phyloP scores from a whole-genome alignment of 2,888 invertebrate species.

The Cetonia aurata region DNA sequence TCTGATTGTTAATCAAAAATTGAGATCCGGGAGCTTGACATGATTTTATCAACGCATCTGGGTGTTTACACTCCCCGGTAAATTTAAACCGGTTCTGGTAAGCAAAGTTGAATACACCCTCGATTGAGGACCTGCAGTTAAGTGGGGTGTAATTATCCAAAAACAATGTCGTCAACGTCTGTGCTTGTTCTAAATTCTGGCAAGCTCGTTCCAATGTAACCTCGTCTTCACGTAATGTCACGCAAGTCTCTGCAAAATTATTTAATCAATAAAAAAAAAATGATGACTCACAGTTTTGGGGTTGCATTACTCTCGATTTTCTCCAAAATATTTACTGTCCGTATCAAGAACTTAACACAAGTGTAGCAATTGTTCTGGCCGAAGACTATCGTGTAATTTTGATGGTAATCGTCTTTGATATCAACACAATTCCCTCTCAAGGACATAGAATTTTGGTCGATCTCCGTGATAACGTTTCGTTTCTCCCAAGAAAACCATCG shows the following conservation, averaged over 20 bases:
- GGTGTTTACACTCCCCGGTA: constrained; percentile 91
- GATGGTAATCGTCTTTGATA: constrained; percentile 79
- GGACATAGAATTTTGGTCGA: constrained; percentile 85
- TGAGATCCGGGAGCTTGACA: constrained; percentile 97
- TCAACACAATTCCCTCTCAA: constrained; percentile 80
- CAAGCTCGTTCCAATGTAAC: constrained; percentile 85
- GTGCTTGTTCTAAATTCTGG: constrained; percentile 78
- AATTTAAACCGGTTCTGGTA: constrained; percentile 86
- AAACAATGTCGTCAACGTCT: constrained; percentile 87
- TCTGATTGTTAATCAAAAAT: constrained; percentile 95
- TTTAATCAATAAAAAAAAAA: constrained; percentile 1
- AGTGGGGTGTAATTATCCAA: constrained; percentile 91
- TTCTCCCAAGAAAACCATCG: constrained; percentile 94
- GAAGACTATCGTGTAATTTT: constrained; percentile 90
- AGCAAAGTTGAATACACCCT: constrained; percentile 97
- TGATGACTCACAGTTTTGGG: too few relatives aligned
- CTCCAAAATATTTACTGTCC: constrained; percentile 90
- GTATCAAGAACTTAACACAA: constrained; percentile 86
- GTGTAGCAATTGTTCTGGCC: constrained; percentile 80
- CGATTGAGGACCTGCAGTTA: constrained; percentile 91
- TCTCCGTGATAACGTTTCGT: constrained; percentile 86
- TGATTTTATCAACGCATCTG: constrained; percentile 90
- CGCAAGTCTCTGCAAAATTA: constrained; percentile 76
- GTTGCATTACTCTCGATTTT: constrained; percentile 82
- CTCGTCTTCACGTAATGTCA: constrained; percentile 74